These are phyloP conservation scores for Gymnocheta viridis DNA, from an alignment of 2,888 invertebrate species.

Conservation along the genomic window DNA sequence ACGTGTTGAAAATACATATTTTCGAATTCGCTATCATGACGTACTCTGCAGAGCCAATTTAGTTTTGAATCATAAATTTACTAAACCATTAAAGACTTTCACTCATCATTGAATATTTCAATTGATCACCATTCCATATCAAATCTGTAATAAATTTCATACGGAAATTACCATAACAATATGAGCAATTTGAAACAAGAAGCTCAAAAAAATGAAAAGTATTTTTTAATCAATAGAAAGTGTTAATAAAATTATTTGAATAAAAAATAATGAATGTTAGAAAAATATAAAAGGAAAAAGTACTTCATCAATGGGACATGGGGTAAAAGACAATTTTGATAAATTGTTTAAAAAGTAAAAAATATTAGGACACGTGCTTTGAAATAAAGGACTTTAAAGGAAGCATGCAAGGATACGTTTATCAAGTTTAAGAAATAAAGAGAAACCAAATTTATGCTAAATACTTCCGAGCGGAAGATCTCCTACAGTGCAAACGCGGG, in stretches of 20 bases:
- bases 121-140: neutral
- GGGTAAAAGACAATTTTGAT: constrained; percentile 7
- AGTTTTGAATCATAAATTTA: neutral
- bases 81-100: neutral
- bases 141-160: neutral
- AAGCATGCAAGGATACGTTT: constrained; percentile 14
- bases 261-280: constrained; percentile 16
- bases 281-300: constrained; percentile 27
- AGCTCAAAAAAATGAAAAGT: constrained; percentile 8
- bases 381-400: neutral
- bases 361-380: constrained; percentile 56
- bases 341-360: neutral
- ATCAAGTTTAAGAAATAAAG: constrained; percentile 2
- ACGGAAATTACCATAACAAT: constrained; percentile 42
- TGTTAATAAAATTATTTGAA: constrained; percentile 58
- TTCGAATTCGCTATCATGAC: too few species aligned
- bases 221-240: constrained; percentile 45
- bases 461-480: constrained; percentile 56
- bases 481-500: constrained; percentile 46
- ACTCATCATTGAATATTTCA: neutral
- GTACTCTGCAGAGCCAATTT: too few species aligned
- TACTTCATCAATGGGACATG: constrained; percentile 18
- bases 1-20: too few species aligned
- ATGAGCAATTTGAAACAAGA: constrained; percentile 8
- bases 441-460: constrained; percentile 49